Base-by-base conservation (phyloP, 2,888 invertebrate species). In the Chloromyia formosa region DNA sequence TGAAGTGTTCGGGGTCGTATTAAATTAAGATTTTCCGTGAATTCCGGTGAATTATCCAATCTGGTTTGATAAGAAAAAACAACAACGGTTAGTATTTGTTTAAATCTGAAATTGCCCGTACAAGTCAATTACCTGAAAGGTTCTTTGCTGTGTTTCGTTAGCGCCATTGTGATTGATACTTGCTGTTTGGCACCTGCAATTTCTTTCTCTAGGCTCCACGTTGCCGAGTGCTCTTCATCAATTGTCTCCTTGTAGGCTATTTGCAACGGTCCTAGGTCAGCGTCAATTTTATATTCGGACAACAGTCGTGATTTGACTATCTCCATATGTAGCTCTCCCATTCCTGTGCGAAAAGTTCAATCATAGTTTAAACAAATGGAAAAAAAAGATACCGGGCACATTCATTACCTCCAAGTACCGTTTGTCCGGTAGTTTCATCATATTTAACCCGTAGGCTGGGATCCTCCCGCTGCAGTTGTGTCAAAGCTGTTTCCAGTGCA, bases 301-400 rank as follows among this genome's bases (percentile, higher is more conserved):
- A 90, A 84, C 68, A 99, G 91, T 20, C 98, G 89, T 79, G 97
- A 95, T 82, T 92, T 93, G 53, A 98, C 93, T 76, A 98, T 92
- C 78, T 99, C 98, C 76, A 99, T 87, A 83, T 99, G 99, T 1
- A 99, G 88, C 84, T 99, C 98, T 0, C 99, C 99, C 98, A 98
- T 98, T 14, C 98, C 96, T 90, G 22, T 9, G 12, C 7, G 23
- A 54, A n/a, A 16, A 35, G 5, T n/a, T 61, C n/a, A 35, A n/a
- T 1, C n/a, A 35, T 27, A 27, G 23, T 23, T n/a, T 61, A 7
- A 14, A 2, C 3, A 27, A 5, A 49, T 12, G 49, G 20, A 16
- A 18, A 16, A 58, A 58, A 20, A 5, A 58, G 18, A n/a, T 9
- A 73, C 35, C n/a, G 75, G 75, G 27, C 27, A 4, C 27, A 35